These are phyloP conservation scores for Sclerodermus sp. DNA, from an alignment of 2,888 invertebrate species.

Conservation along the genomic window DNA sequence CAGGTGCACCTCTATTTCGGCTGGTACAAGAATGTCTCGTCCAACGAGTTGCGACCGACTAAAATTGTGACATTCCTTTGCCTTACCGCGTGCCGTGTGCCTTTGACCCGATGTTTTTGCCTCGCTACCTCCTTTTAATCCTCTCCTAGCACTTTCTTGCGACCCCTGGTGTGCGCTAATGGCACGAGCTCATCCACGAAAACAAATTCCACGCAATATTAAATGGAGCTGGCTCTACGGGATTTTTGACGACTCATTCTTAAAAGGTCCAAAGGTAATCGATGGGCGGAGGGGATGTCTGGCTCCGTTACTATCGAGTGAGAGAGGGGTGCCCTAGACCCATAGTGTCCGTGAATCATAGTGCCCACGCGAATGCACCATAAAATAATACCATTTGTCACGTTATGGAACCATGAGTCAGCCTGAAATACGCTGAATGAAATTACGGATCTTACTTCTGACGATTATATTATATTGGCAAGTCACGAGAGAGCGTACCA, in stretches of 20 bases:
- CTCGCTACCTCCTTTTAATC: neutral
- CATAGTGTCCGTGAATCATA: conserved; percentile 45
- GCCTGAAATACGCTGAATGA: conserved; percentile 14
- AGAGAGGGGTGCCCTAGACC: neutral
- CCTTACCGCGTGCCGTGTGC: conserved; percentile 5
- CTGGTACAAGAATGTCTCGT: conserved; percentile 26
- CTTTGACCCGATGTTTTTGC: too few relatives aligned
- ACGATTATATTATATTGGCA: conserved; percentile 16
- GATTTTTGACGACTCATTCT: conserved; percentile 26
- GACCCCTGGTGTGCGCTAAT: neutral
- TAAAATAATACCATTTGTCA: conserved; percentile 39
- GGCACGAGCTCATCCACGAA: conserved; percentile 1
- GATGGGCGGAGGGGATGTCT: neutral
- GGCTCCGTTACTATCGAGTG: neutral
- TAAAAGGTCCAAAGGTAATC: conserved; percentile 1
- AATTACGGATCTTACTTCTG: conserved; percentile 20
- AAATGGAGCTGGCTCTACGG: conserved; percentile 9
- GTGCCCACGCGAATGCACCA: conserved; percentile 43
- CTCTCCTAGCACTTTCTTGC: conserved; percentile 13
- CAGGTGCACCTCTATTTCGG: conserved; percentile 50
- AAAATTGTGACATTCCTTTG: conserved; percentile 33
- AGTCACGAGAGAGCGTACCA: neutral
- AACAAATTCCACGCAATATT: too few relatives aligned
- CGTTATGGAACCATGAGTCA: conserved; percentile 36
- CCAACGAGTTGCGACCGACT: conserved; percentile 13